Evolutionary conservation across 2,113 vertebrate species (phyloP).

Genomic region (Panthera tigris): DNA sequence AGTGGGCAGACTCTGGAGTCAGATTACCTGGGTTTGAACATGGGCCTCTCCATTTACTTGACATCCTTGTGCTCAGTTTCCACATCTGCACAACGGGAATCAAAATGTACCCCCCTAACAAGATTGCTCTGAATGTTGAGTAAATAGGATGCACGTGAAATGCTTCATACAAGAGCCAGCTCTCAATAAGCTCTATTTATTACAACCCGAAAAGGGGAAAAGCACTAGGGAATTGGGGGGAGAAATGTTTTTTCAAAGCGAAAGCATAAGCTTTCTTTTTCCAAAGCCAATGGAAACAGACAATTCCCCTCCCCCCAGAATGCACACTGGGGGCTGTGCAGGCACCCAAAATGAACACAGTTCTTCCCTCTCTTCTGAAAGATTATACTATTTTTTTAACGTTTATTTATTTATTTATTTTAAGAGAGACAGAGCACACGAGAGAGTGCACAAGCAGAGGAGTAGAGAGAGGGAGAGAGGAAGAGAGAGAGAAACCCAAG

Average conservation of each 20-base stretch:
- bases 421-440: too few relatives aligned
- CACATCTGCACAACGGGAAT: neutral
- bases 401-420: too few relatives aligned
- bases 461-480: too few relatives aligned
- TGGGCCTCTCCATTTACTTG: neutral
- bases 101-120: neutral
- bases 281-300: neutral
- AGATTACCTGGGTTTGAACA: neutral
- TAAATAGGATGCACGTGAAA: fast-evolving
- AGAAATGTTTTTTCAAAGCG: neutral
- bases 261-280: neutral
- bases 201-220: neutral
- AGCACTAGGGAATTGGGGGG: neutral
- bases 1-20: neutral
- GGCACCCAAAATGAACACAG: neutral
- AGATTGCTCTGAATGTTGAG: neutral
- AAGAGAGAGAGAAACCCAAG: too few relatives aligned
- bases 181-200: neutral
- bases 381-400: neutral
- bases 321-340: neutral
- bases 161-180: neutral
- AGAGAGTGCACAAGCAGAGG: too few relatives aligned
- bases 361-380: neutral
- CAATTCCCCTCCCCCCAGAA: neutral
- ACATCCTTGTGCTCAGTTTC: neutral